phyloP scores from a whole-genome alignment of 2,888 invertebrate genomes.

The Leucophenga maculata region DNA sequence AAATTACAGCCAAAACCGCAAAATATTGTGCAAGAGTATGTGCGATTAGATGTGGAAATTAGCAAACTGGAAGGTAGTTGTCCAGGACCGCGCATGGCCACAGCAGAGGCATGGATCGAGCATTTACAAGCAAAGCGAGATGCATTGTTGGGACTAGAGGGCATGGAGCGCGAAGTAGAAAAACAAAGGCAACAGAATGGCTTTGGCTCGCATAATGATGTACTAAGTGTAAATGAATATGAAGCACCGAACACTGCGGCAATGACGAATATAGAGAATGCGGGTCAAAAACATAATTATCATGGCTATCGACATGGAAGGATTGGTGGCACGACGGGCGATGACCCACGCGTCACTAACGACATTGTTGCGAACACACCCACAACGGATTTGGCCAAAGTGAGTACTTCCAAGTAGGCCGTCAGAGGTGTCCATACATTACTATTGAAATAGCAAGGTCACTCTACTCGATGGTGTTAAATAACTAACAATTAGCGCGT shows the following conservation, averaged over 20 bases:
- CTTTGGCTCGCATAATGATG: neutral
- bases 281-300: neutral
- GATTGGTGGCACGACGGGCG: neutral
- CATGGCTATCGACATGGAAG: neutral
- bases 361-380: conserved; percentile 61
- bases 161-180: conserved; percentile 27
- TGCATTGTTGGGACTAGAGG: conserved; percentile 56
- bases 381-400: conserved; percentile 65
- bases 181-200: conserved; percentile 24
- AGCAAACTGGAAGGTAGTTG: conserved; percentile 66
- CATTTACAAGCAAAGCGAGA: conserved; percentile 65
- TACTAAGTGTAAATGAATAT: conserved; percentile 20
- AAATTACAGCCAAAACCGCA: conserved; percentile 36
- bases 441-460: neutral
- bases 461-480: neutral
- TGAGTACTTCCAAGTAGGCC: conserved; percentile 41
- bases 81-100: conserved; percentile 70
- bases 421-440: neutral
- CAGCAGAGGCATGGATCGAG: conserved; percentile 71
- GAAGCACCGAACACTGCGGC: conserved; percentile 13
- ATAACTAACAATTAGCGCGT: neutral
- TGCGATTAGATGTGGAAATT: conserved; percentile 67
- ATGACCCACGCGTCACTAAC: conserved; percentile 40
- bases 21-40: conserved; percentile 65
- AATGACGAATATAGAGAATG: conserved; percentile 17